Conservation (phyloP, 2,113 vertebrate species). For the Rhombomys opimus region DNA sequence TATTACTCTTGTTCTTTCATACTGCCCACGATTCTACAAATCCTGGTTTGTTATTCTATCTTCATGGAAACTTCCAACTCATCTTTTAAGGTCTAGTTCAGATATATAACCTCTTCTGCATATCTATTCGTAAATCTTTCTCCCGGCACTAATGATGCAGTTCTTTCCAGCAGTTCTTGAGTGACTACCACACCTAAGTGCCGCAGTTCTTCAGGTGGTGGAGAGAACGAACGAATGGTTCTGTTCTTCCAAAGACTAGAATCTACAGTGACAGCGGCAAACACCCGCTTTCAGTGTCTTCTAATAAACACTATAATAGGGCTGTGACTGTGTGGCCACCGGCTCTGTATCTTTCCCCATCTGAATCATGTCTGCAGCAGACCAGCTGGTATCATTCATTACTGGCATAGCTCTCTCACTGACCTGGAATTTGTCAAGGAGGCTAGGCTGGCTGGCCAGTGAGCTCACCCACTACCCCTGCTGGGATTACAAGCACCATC, state of each 20-base stretch:
- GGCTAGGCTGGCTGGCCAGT: too few species aligned
- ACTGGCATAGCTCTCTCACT: neutral
- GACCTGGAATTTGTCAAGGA: neutral
- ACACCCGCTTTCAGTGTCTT: neutral
- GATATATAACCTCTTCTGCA: neutral
- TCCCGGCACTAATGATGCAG: neutral
- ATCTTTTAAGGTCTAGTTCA: slow-evolving; percentile 19
- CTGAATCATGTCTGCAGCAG: neutral
- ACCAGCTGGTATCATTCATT: neutral
- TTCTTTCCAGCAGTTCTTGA: neutral
- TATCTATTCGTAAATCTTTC: neutral
- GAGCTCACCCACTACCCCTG: neutral
- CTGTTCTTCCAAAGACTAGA: neutral
- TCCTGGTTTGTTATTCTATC: neutral
- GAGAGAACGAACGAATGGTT: neutral
- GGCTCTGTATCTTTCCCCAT: neutral
- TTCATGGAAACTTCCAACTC: slow-evolving; percentile 10
- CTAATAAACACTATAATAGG: neutral
- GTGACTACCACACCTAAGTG: neutral
- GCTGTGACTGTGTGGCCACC: neutral
- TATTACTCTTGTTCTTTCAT: neutral
- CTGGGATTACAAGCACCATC: neutral
- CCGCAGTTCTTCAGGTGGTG: neutral
- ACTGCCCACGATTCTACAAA: neutral
- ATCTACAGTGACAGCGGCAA: neutral